Evolutionary conservation across 2,888 invertebrate genomes (phyloP).

Genomic region (Toxonevra muliebris): DNA sequence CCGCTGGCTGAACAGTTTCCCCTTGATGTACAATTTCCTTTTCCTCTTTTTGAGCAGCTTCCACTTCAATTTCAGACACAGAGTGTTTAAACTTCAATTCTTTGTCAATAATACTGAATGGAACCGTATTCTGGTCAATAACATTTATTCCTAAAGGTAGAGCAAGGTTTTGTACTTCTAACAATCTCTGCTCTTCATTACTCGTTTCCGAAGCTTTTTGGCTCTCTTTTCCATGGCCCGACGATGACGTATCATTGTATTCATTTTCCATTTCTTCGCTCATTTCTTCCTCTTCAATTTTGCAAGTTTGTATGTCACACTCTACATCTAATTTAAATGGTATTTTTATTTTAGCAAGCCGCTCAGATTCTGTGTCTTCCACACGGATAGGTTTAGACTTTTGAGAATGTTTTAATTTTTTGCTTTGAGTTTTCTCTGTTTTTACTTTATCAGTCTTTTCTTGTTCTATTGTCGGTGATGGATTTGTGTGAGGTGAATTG

Average conservation of each 20-base stretch:
- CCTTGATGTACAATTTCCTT: background rate
- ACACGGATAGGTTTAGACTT: background rate
- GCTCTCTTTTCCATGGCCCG: background rate
- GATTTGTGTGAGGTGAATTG: background rate
- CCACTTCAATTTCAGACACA: no score
- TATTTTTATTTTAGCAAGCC: no score
- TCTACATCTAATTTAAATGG: no score
- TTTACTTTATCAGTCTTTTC: background rate
- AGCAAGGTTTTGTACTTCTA: no score
- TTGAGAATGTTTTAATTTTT: background rate
- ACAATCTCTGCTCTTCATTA: no score
- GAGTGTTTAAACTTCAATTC: no score
- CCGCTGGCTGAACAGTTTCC: slow-evolving; percentile 1
- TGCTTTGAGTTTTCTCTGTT: background rate
- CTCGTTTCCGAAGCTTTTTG: no score
- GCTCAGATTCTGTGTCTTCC: slow-evolving; percentile 6
- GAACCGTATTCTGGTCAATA: no score
- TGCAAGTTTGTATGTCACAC: no score
- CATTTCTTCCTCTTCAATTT: background rate
- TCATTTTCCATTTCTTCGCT: background rate
- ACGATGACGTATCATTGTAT: slow-evolving; percentile 7
- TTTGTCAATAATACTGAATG: no score
- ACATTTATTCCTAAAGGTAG: no score
- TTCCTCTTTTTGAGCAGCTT: background rate
- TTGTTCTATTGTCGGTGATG: background rate